phyloP scores from a whole-genome alignment of 2,797 vertebrate genomes.

The Chrysocyon brachyurus region DNA sequence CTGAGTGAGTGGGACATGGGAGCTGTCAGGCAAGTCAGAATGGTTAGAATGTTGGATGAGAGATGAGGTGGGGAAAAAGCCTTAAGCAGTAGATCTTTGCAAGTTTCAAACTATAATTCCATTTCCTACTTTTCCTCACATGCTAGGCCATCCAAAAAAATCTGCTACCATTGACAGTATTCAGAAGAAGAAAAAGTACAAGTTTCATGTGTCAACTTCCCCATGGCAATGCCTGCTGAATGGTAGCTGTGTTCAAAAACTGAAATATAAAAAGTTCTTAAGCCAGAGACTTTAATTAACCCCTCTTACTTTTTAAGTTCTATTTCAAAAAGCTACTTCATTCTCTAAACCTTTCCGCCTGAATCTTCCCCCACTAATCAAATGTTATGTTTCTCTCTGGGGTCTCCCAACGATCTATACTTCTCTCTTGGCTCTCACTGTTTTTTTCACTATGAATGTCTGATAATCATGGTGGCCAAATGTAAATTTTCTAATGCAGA shows the following conservation, averaged over 20 bases:
- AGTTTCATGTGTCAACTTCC: neutral
- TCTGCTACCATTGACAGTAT: neutral
- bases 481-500: neutral
- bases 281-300: neutral
- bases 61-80: neutral
- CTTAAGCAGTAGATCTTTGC: neutral
- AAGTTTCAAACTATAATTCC: neutral
- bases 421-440: neutral
- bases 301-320: neutral
- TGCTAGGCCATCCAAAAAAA: neutral
- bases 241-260: neutral
- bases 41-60: neutral
- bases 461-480: neutral
- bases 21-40: neutral
- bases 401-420: neutral
- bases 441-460: neutral
- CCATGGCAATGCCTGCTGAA: neutral
- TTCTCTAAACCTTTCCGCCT: neutral
- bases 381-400: neutral
- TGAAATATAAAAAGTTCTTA: neutral
- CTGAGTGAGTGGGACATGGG: neutral
- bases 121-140: neutral
- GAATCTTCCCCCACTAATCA: neutral
- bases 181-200: neutral
- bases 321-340: neutral